Percentiles rank a stretch among this genome's conserved stretches.
phyloP scores from a whole-genome alignment of 2,888 invertebrate species.

The Nephrotoma appendiculata region DNA sequence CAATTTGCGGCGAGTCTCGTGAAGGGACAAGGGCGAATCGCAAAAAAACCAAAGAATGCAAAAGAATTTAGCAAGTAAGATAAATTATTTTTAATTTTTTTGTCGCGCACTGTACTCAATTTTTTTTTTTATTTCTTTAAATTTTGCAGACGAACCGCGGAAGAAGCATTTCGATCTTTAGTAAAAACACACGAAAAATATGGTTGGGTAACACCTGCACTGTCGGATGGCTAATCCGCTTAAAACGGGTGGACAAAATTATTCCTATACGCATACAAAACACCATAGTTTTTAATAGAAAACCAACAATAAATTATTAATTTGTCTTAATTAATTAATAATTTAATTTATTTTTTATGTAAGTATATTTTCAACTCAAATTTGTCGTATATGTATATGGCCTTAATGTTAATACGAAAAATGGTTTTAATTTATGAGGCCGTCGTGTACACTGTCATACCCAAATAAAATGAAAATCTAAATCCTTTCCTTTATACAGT shows the following conservation, averaged over 20 bases:
- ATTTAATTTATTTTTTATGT: neutral
- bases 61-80: constrained; percentile 53
- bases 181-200: constrained; percentile 85
- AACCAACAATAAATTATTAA: neutral
- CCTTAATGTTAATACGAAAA: neutral
- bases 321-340: neutral
- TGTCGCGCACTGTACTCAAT: neutral
- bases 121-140: neutral
- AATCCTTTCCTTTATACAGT: neutral
- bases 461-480: neutral
- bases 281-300: neutral
- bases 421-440: neutral
- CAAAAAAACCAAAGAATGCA: constrained; percentile 59
- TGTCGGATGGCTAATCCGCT: constrained; percentile 60
- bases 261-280: neutral
- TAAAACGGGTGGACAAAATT: neutral
- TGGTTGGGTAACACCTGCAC: constrained; percentile 79
- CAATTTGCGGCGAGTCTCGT: constrained; percentile 80
- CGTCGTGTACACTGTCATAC: neutral
- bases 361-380: neutral
- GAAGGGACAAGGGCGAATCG: constrained; percentile 73
- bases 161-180: constrained; percentile 72
- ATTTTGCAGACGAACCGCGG: constrained; percentile 50
- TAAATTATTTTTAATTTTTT: neutral
- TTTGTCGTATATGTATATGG: no score